Percentiles rank a stretch among this genome's conserved stretches.
These are phyloP conservation scores for Podargus strigoides DNA, from an alignment of 2,797 vertebrate genomes.

Conservation along the genomic window DNA sequence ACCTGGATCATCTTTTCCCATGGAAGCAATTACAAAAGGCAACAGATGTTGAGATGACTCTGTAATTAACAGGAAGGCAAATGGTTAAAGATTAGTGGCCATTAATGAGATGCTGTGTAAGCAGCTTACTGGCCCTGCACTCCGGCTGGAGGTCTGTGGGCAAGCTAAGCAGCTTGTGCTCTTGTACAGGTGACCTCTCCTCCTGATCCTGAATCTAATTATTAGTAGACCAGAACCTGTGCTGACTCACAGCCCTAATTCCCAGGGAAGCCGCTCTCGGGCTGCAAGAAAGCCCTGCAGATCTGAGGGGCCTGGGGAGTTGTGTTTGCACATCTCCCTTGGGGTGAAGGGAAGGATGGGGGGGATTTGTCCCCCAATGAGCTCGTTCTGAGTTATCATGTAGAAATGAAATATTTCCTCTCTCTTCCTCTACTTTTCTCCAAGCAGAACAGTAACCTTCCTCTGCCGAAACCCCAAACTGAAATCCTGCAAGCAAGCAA, in stretches of 20 bases:
- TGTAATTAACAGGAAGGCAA: neutral
- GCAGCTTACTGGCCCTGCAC: neutral
- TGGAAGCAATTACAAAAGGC: neutral
- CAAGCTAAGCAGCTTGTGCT: neutral
- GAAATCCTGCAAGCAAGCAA: too few relatives aligned
- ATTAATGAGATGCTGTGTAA: neutral
- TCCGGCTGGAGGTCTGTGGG: neutral
- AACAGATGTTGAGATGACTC: neutral
- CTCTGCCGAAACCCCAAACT: too few relatives aligned
- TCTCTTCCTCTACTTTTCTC: neutral
- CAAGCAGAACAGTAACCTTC: neutral
- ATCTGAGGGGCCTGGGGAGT: fast-evolving
- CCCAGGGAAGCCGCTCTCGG: neutral
- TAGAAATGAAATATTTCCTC: neutral
- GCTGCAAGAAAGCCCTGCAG: fast-evolving
- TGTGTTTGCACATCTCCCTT: fast-evolving
- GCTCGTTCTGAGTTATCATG: neutral
- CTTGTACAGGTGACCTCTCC: neutral
- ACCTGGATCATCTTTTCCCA: neutral
- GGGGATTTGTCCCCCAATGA: fast-evolving
- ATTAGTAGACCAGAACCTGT: fast-evolving
- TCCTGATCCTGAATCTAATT: neutral
- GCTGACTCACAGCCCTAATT: fast-evolving
- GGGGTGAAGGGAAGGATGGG: neutral
- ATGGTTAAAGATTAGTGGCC: neutral